A percentile compares a stretch with the other conserved stretches of the same genome.
Conservation (phyloP, 2,888 invertebrate genomes). For the Tromatobia lineatoria region DNA sequence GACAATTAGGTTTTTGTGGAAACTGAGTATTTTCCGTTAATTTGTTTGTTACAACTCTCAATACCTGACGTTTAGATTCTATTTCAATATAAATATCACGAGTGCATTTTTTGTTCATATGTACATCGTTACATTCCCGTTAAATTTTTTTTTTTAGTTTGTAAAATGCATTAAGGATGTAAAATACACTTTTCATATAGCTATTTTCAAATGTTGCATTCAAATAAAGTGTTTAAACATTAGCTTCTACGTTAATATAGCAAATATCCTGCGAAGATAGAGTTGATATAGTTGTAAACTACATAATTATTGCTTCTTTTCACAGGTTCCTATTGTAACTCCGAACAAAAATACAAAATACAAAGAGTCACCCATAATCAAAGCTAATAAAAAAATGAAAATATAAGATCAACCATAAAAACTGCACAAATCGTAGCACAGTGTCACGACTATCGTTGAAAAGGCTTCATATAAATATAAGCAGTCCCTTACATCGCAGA, state of each 20-base stretch:
- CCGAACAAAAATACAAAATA: background rate
- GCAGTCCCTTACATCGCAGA: slow-evolving; percentile 42
- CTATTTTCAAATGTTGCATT: too few relatives aligned
- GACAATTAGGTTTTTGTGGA: slow-evolving; percentile 28
- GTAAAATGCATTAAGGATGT: too few relatives aligned
- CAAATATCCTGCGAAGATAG: too few relatives aligned
- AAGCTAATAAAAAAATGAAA: background rate
- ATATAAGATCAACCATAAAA: background rate
- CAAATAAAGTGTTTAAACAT: too few relatives aligned
- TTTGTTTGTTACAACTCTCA: background rate
- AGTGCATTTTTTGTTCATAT: background rate
- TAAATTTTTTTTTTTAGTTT: too few relatives aligned
- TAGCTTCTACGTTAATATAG: too few relatives aligned
- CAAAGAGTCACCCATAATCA: background rate
- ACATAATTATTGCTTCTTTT: too few relatives aligned
- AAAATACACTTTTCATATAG: too few relatives aligned
- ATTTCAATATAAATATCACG: background rate
- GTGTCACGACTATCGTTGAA: background rate
- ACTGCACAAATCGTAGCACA: slow-evolving; percentile 9
- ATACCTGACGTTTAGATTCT: background rate
- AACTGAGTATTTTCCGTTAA: background rate
- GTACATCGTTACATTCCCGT: too few relatives aligned
- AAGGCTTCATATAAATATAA: background rate
- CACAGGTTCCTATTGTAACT: background rate
- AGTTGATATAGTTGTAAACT: too few relatives aligned